phyloP scores from a whole-genome alignment of 2,113 vertebrate species.

The Alouatta palliata region DNA sequence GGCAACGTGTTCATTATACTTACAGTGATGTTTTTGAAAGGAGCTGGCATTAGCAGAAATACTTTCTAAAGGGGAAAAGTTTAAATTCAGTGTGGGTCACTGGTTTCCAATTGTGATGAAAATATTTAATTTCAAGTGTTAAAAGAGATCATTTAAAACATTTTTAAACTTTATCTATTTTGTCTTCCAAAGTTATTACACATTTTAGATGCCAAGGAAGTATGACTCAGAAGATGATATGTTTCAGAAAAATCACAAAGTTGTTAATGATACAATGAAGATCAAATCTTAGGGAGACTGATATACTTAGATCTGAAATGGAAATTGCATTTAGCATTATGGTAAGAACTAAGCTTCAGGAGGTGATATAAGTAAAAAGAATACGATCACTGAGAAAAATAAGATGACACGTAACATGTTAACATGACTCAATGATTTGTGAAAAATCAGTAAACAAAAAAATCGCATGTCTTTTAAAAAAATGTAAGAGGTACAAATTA shows the following conservation, averaged over 20 bases:
- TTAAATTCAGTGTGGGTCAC: not conserved
- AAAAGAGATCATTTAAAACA: not conserved
- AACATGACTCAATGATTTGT: not conserved
- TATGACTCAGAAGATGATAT: not conserved
- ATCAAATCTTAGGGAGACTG: not conserved
- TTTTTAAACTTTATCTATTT: not conserved
- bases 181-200: not conserved
- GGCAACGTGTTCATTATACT: not conserved
- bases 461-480: not conserved
- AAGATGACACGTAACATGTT: not conserved
- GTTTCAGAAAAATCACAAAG: not conserved
- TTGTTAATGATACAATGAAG: not conserved
- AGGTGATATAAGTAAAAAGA: not conserved
- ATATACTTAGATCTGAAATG: not conserved
- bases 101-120: not conserved
- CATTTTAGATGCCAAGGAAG: not conserved
- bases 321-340: not conserved
- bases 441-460: not conserved
- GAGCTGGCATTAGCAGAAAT: not conserved
- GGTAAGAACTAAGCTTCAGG: not conserved
- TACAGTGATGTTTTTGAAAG: not conserved
- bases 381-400: not conserved
- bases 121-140: not conserved
- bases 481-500: not conserved
- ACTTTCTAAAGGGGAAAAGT: not conserved